Conservation (phyloP, 2,888 invertebrate genomes). For the Lordiphosa fenestrarum region DNA sequence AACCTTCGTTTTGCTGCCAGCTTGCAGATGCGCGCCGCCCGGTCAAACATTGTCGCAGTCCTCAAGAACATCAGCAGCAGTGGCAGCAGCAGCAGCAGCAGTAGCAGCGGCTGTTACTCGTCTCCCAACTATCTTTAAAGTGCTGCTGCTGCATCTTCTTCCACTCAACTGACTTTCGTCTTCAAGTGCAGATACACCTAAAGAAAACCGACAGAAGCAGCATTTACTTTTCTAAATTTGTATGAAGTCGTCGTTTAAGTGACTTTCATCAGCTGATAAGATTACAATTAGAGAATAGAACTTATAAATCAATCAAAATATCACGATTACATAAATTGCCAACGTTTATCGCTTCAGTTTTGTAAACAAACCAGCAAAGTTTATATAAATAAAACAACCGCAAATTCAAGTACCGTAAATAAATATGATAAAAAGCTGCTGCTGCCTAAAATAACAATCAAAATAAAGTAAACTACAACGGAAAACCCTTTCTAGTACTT, state of each 20-base stretch:
- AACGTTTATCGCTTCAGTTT: conserved; percentile 10
- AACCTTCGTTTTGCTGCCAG: conserved; percentile 40
- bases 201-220: conserved; percentile 6
- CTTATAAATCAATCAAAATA: conserved; percentile 9
- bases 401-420: conserved; percentile 25
- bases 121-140: conserved; percentile 23
- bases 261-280: conserved; percentile 26
- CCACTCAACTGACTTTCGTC: conserved; percentile 12
- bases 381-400: conserved; percentile 30
- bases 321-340: conserved; percentile 19
- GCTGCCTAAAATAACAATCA: conserved; percentile 32
- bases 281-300: conserved; percentile 3
- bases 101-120: conserved; percentile 4
- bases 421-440: conserved; percentile 43
- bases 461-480: not conserved
- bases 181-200: conserved; percentile 13
- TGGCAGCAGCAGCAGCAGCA: conserved; percentile 6
- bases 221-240: conserved; percentile 8
- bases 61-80: conserved; percentile 13
- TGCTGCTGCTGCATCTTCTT: conserved; percentile 19
- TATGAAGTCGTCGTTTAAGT: conserved; percentile 4
- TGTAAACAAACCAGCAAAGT: conserved; percentile 20
- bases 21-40: conserved; percentile 56
- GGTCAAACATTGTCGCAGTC: conserved; percentile 35
- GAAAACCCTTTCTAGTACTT: conserved; percentile 34